phyloP scores from a whole-genome alignment of 2,888 invertebrate species.

The Ormyrus labotus region DNA sequence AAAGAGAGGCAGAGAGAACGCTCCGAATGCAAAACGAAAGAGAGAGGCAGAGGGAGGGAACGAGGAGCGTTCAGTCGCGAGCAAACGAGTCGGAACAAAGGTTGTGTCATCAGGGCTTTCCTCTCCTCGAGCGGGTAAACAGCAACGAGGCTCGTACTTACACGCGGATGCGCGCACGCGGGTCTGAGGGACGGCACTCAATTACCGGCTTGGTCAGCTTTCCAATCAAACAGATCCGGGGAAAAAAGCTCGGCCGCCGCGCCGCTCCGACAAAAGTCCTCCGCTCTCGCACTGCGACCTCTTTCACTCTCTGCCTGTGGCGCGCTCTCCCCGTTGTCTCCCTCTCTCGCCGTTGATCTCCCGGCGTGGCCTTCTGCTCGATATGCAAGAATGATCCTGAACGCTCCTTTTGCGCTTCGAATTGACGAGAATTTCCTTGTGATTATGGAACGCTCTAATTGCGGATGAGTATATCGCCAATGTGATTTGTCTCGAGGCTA shows the following conservation, averaged over 20 bases:
- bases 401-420: too few species aligned
- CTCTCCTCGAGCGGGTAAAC: slow-evolving; percentile 59
- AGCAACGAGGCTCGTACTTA: slow-evolving; percentile 52
- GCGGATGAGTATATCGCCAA: too few species aligned
- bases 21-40: too few species aligned
- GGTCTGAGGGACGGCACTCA: slow-evolving; percentile 52
- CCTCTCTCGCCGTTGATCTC: neutral
- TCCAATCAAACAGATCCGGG: neutral
- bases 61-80: neutral
- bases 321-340: neutral
- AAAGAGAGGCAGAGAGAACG: too few species aligned
- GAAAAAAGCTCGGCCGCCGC: neutral
- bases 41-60: too few species aligned
- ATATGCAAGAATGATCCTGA: too few species aligned
- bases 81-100: slow-evolving; percentile 57
- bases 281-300: neutral
- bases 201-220: slow-evolving; percentile 53
- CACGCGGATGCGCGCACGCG: neutral
- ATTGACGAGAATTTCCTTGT: too few species aligned
- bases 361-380: too few species aligned
- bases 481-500: too few species aligned
- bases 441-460: too few species aligned
- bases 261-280: neutral
- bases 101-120: slow-evolving; percentile 58
- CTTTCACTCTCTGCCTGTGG: neutral